These are phyloP conservation scores for Frieseomelitta varia DNA, from an alignment of 1,140 invertebrate species.

Conservation along the genomic window DNA sequence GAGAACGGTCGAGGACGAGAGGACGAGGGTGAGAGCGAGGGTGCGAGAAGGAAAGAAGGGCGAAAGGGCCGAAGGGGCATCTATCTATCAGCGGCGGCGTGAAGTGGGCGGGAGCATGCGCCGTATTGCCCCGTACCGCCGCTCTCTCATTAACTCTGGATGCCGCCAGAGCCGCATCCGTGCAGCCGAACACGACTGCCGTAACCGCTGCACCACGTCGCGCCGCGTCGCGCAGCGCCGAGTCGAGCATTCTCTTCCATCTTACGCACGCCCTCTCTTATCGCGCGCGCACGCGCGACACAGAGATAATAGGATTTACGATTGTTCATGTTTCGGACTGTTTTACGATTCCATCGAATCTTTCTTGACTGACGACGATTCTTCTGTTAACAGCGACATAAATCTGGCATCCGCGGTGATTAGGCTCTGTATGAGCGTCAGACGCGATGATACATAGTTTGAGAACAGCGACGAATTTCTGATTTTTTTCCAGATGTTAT, in stretches of 20 bases:
- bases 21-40: not conserved
- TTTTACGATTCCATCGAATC: not conserved
- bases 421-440: too few relatives aligned
- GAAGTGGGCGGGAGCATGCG: slow-evolving; percentile 82
- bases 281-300: not conserved
- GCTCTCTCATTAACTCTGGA: slow-evolving; percentile 82
- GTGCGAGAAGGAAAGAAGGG: slow-evolving; percentile 51
- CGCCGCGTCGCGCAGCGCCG: not conserved
- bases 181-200: slow-evolving; percentile 58
- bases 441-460: too few relatives aligned
- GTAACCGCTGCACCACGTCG: slow-evolving; percentile 45
- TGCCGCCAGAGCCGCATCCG: slow-evolving; percentile 74
- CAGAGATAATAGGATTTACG: too few relatives aligned
- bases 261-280: not conserved
- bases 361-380: too few relatives aligned
- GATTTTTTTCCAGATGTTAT: too few relatives aligned
- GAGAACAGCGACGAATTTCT: too few relatives aligned
- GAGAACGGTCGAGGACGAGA: slow-evolving; percentile 44
- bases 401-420: too few relatives aligned
- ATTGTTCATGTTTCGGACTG: not conserved
- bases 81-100: slow-evolving; percentile 83
- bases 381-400: too few relatives aligned
- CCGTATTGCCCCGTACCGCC: slow-evolving; percentile 81
- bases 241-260: not conserved
- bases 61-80: slow-evolving; percentile 76